Conservation (phyloP, 2,888 invertebrate genomes). For the Drosophila meridionalis region DNA sequence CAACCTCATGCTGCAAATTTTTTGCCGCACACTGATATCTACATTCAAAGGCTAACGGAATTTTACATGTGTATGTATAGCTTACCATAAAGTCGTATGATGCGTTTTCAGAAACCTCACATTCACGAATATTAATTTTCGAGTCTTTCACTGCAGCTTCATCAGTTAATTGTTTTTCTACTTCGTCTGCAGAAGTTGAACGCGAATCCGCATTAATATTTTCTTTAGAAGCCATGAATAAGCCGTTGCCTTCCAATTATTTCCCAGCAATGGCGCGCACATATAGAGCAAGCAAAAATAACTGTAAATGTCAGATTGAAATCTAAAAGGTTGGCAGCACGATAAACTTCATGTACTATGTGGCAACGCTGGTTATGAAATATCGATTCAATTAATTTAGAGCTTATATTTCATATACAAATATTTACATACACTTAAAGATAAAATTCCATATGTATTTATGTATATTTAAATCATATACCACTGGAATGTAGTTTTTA, state of each 20-base stretch:
- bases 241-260: too few relatives aligned
- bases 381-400: neutral
- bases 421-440: neutral
- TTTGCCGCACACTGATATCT: neutral
- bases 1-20: neutral
- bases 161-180: neutral
- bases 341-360: neutral
- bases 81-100: neutral
- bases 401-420: too few relatives aligned
- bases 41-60: neutral
- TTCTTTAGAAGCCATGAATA: neutral
- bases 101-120: neutral
- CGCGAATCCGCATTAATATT: neutral
- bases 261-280: neutral
- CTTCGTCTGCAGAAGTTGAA: neutral
- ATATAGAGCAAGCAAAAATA: neutral
- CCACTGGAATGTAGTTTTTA: neutral
- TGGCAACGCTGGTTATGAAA: neutral
- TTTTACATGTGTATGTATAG: neutral
- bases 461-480: neutral
- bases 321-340: neutral
- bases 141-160: neutral
- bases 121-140: neutral
- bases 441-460: neutral
- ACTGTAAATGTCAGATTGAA: slow-evolving; percentile 1